Evolutionary conservation across 2,888 invertebrate genomes (phyloP).

Genomic region (Coleophora deauratella): DNA sequence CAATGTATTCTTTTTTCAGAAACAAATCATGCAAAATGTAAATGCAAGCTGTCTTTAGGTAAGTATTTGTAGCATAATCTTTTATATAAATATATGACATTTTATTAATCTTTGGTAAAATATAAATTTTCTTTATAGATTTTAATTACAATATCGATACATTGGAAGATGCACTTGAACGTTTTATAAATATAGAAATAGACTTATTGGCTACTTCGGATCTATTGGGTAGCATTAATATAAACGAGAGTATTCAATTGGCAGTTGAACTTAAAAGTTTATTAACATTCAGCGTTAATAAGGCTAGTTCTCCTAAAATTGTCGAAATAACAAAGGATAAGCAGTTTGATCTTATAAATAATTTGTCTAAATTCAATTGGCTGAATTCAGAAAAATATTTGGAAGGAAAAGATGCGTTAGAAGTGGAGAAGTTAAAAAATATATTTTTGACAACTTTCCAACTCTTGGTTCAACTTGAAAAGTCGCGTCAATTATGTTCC

Average conservation of each 20-base stretch:
- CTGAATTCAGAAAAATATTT: conserved; percentile 27
- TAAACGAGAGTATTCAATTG: conserved; percentile 26
- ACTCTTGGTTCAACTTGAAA: conserved; percentile 28
- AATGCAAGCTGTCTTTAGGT: conserved; percentile 35
- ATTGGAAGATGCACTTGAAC: conserved; percentile 32
- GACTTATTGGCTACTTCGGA: conserved; percentile 21
- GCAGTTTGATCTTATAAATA: conserved; percentile 20
- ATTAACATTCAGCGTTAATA: conserved; percentile 15
- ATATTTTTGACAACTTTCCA: conserved; percentile 33
- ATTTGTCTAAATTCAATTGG: conserved; percentile 35
- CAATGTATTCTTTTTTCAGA: conserved; percentile 30
- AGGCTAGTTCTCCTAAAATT: conserved; percentile 13
- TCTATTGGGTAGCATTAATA: conserved; percentile 20
- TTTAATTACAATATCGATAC: conserved; percentile 41
- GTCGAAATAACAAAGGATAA: conserved; percentile 24
- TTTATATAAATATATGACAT: neutral
- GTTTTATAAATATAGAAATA: conserved; percentile 29
- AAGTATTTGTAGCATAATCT: conserved; percentile 18
- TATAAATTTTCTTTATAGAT: conserved; percentile 34
- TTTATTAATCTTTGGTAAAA: conserved; percentile 1
- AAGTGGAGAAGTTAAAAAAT: conserved; percentile 26
- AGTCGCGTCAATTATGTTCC: conserved; percentile 16
- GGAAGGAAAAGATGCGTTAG: conserved; percentile 22
- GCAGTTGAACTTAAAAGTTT: conserved; percentile 27
- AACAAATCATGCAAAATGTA: conserved; percentile 16